phyloP scores from a whole-genome alignment of 2,888 invertebrate genomes.

The Calephelis perditalis region DNA sequence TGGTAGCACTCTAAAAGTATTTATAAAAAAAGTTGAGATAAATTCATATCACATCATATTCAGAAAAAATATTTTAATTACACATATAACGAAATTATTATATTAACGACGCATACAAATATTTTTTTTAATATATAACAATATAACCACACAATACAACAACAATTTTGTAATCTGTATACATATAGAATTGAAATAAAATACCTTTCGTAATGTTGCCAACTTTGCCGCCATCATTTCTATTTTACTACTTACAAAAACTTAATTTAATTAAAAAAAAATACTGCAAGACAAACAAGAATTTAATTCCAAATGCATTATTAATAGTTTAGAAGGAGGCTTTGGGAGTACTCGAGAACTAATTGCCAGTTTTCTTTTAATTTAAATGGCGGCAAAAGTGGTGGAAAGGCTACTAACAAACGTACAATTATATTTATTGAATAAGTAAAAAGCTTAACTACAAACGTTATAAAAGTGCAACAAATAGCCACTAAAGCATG shows the following conservation, averaged over 20 bases:
- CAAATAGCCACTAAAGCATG: constrained; percentile 8
- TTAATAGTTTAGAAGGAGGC: too few relatives aligned
- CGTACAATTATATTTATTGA: constrained; percentile 1
- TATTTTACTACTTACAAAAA: too few relatives aligned
- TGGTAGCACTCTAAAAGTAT: not conserved
- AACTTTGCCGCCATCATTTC: not conserved
- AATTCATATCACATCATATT: constrained; percentile 6
- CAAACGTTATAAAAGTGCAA: not conserved
- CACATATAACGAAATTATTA: constrained; percentile 9
- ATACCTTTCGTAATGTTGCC: not conserved
- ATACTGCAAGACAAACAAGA: too few relatives aligned
- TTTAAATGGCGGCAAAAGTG: not conserved
- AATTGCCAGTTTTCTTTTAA: too few relatives aligned
- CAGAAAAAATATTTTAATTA: constrained; percentile 10
- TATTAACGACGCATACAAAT: constrained; percentile 8
- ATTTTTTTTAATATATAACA: not conserved
- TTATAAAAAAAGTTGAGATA: constrained; percentile 4
- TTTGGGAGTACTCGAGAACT: too few relatives aligned
- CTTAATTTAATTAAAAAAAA: too few relatives aligned
- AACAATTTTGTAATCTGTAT: constrained; percentile 17
- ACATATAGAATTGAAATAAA: constrained; percentile 10
- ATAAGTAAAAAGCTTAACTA: constrained; percentile 8
- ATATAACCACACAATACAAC: constrained; percentile 25
- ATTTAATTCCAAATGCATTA: too few relatives aligned
- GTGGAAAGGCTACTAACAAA: not conserved